Base-by-base conservation (phyloP, 2,888 invertebrate species). In the Chalcosyrphus nemorum region DNA sequence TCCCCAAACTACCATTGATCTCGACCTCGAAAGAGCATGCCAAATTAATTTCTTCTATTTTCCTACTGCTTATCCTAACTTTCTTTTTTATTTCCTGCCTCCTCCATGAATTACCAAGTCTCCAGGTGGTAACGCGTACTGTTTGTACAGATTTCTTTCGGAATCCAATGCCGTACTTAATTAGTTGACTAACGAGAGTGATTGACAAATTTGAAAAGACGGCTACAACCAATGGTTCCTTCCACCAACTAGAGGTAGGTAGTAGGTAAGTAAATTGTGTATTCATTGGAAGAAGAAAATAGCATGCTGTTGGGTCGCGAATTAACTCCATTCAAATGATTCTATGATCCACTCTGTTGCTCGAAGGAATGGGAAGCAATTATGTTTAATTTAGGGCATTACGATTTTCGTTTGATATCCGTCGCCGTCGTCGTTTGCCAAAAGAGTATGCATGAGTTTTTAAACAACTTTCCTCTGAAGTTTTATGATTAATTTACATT, bases 151-250 rank as follows among this genome's bases (percentile, higher is more conserved):
- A 68, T 45, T 63, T 38, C n/a, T 50, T 11, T 27, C 4, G 15
- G 66, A 61, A 32, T 41, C 45, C 54, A 68, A 72, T 78, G 66
- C 66, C 52, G 54, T 72, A 71, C 66, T 47, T 78, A 82, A 82
- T 82, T 82, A 82, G 78, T 61, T 61, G 52, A 15, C 59, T 77
- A 77, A 77, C 77, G 54, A 82, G 66, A 66, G 66, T 77, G 82
- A 82, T 82, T 82, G 78, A 82, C 82, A 72, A 82, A 72, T 78
- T 77, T 78, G 52, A 66, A 77, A 66, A 54, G 59, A 71, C 54
- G 11, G 43, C 47, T 56, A 57, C 27, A 0, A 21, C 4, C 27
- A 0, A 21, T 2, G 41, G 2, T 38, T 15, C 5, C n/a, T n/a
- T n/a, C n/a, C n/a, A n/a, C n/a, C 15, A 52, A 45, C 35, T 24